phyloP scores from a whole-genome alignment of 2,888 invertebrate genomes.

The Cryptophagus acutangulus region DNA sequence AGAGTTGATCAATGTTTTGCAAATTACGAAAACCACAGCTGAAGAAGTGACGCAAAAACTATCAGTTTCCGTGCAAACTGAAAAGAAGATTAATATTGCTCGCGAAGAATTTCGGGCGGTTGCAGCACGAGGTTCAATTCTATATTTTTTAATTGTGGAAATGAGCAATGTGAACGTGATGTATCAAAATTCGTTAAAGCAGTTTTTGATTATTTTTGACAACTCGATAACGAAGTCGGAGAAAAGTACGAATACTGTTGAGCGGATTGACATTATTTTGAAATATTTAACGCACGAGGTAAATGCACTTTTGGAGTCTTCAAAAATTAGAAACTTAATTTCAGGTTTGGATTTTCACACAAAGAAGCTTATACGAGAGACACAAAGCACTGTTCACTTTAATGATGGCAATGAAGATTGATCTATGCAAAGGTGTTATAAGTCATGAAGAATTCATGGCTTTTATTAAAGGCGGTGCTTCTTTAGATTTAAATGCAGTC shows the following conservation, averaged over 20 bases:
- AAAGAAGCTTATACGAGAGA: constrained; percentile 86
- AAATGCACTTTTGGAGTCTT: too few species aligned
- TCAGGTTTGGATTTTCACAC: constrained; percentile 82
- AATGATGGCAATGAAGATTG: constrained; percentile 93
- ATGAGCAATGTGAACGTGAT: constrained; percentile 95
- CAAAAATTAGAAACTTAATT: too few species aligned
- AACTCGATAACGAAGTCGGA: constrained; percentile 87
- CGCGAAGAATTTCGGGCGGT: constrained; percentile 94
- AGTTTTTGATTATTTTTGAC: constrained; percentile 90
- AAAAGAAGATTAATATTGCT: constrained; percentile 88
- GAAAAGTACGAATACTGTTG: constrained; percentile 77
- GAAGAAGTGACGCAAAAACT: constrained; percentile 94
- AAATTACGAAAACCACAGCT: constrained; percentile 76
- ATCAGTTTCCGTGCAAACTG: constrained; percentile 86
- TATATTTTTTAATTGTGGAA: constrained; percentile 94
- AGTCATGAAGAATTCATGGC: constrained; percentile 89
- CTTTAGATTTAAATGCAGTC: constrained; percentile 87
- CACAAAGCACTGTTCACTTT: constrained; percentile 91
- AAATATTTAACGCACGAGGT: constrained; percentile 80
- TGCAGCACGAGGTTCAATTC: constrained; percentile 87
- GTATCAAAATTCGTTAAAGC: constrained; percentile 95
- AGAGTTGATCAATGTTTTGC: constrained; percentile 83
- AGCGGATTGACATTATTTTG: constrained; percentile 83
- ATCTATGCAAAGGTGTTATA: constrained; percentile 75
- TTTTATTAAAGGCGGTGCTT: constrained; percentile 95